phyloP scores from a whole-genome alignment of 2,888 invertebrate genomes.

The Cristatella mucedo region DNA sequence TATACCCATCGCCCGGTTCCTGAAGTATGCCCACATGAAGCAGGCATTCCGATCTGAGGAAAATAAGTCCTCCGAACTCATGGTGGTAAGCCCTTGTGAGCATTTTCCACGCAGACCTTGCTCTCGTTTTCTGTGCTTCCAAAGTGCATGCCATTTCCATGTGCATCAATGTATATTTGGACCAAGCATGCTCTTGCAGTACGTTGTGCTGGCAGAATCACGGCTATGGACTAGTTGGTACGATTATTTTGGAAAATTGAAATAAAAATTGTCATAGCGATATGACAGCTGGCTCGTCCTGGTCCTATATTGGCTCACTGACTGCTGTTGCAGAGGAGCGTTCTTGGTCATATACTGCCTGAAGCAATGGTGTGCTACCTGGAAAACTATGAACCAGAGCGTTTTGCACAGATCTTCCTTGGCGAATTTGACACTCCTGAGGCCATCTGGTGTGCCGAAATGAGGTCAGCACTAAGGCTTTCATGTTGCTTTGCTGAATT shows the following conservation, averaged over 20 bases:
- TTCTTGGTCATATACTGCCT: slow-evolving; percentile 78
- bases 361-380: slow-evolving; percentile 98
- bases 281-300: no score
- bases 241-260: no score
- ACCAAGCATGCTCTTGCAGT: no score
- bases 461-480: slow-evolving; percentile 54
- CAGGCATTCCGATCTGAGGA: slow-evolving; percentile 86
- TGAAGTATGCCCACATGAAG: slow-evolving; percentile 82
- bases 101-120: not conserved
- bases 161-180: no score
- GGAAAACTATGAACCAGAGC: slow-evolving; percentile 93
- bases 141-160: slow-evolving; percentile 2
- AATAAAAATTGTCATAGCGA: no score
- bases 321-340: slow-evolving; percentile 82
- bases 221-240: no score
- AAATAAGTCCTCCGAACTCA: slow-evolving; percentile 14
- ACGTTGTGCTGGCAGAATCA: no score
- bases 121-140: not conserved
- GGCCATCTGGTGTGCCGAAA: slow-evolving; percentile 95
- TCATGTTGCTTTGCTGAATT: no score
- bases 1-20: slow-evolving; percentile 78
- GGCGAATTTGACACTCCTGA: slow-evolving; percentile 99
- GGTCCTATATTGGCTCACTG: no score
- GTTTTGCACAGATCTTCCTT: slow-evolving; percentile 71
- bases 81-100: slow-evolving; percentile 1